Evolutionary conservation across 1,140 invertebrate genomes (phyloP), one percentile per base, ranked within the genome.

Genomic region (Acromyrmex heyeri): DNA sequence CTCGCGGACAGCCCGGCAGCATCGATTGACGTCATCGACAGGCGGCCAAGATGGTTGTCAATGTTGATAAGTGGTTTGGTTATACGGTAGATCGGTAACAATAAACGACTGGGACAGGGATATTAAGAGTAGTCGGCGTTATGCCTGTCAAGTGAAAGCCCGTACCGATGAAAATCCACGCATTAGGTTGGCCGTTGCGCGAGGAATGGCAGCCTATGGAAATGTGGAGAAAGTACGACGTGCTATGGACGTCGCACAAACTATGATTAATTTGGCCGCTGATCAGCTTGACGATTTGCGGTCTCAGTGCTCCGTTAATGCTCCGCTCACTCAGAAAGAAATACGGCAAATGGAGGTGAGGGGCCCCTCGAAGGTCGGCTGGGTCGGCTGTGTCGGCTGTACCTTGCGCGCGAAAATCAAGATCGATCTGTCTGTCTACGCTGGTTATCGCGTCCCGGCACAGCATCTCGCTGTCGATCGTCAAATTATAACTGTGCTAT

Each of bases 251-350:
- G 96, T 97, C 92, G 96, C 97, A 88, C 98, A 99, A 96, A 97
- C 97, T 90, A 98, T 99, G 98, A 99, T 99, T 95, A 98, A 99
- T 96, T 97, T 99, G 95, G 99, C 98, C 92, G 98, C 98, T 81
- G 97, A 98, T 95, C 97, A 98, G 94, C 96, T 99, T 91, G 97
- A 99, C 93, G 98, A 98, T 72, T 96, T 99, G 90, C 96, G 99
- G 93, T 99, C 98, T 73, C 97, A 98, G 96, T 99, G 98, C 96
- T 97, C 97, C 27, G 98, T 98, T 73, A 44, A 98, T 97, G 94
- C 38, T 10, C 38, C 10, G 98, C 97, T 99, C 87, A 99, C 98
- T 59, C 98, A 99, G 94, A 98, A 99, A 93, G 98, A 99, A 96
- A 99, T 99, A 92, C 96, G 98, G 89, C 98, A 97, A 72, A 95